Evolutionary conservation across 2,888 invertebrate species (phyloP), one percentile per base, ranked within the genome.

Genomic region (Drymonia ruficornis): DNA sequence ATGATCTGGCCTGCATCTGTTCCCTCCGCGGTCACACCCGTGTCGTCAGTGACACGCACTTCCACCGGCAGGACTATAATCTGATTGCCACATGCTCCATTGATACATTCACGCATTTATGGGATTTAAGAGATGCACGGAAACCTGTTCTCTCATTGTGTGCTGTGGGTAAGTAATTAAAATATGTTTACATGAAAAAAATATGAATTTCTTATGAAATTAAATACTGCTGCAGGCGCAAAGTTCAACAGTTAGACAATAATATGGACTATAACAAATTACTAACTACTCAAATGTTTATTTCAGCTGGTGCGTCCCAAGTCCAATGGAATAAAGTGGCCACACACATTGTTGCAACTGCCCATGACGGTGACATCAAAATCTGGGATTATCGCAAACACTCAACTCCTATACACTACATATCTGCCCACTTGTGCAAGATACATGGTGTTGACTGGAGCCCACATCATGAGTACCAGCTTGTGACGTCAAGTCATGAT

Each of bases 381-480:
- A 95, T 99, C 65, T 99, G 99, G 99, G 99, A 99, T 84, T 96
- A 97, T 68, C 94, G 99, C 61, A 98, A 98, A 91, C 95, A 96
- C 61, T 95, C 95, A 49, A 94, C 96, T 51, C 98, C 99, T 0
- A 94, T 98, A 3, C 97, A 98, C 79, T 99, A 98, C 74, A 97
- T 99, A 70, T 96, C 98, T 23, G 99, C 98, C 4, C 99, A 99
- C 91, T 92, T 98, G 31, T 92, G 89, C 65, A 94, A 98, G 93
- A 98, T 99, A 65, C 97, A 98, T 81, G 98, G 98, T 46, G 94
- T 99, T 36, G 98, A 99, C 84, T 99, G 99, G 99, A 98, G 97
- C 86, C 96, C 97, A 13, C 95, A 94, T 61, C 95, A 96, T 73
- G 97, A 97, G 85, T 96, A 96, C 65, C 97, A 97, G 76, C 85